These are phyloP conservation scores for Gastracanthus pulcherrimus DNA, from an alignment of 2,888 invertebrate genomes.

Conservation along the genomic window DNA sequence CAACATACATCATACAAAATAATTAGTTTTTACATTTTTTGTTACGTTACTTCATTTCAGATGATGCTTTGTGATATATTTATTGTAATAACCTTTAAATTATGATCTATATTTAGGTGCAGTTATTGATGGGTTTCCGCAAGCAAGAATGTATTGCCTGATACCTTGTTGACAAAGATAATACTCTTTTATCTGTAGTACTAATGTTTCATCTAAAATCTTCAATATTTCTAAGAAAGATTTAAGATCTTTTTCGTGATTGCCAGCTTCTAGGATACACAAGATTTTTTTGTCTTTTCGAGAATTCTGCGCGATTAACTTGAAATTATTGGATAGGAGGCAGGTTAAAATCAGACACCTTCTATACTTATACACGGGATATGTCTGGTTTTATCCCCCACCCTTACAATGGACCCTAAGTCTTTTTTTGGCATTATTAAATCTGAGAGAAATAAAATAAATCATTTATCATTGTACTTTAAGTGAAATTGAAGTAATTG, in stretches of 20 bases:
- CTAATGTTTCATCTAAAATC: constrained; percentile 83
- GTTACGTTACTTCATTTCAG: too few species aligned
- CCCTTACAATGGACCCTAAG: too few species aligned
- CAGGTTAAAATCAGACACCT: too few species aligned
- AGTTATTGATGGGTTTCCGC: constrained; percentile 82
- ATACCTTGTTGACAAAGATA: constrained; percentile 87
- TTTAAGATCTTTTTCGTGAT: constrained; percentile 82
- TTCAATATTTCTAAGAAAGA: constrained; percentile 83
- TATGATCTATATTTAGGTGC: too few species aligned
- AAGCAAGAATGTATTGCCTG: constrained; percentile 83
- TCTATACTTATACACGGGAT: too few species aligned
- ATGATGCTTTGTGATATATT: background rate
- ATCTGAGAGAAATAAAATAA: too few species aligned
- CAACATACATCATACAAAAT: constrained; percentile 44
- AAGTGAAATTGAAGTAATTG: constrained; percentile 90
- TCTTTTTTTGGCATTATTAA: too few species aligned
- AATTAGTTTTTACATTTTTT: background rate
- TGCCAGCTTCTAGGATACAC: constrained; percentile 83
- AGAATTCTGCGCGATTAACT: too few species aligned
- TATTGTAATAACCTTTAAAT: background rate
- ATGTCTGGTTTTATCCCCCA: too few species aligned
- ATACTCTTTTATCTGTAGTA: constrained; percentile 87
- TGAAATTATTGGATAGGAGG: too few species aligned
- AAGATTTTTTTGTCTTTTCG: constrained; percentile 81
- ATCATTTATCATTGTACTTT: constrained; percentile 80